Evolutionary conservation across 2,888 invertebrate species (phyloP), one percentile per base, ranked within the genome.

Genomic region (Conistra vaccinii): DNA sequence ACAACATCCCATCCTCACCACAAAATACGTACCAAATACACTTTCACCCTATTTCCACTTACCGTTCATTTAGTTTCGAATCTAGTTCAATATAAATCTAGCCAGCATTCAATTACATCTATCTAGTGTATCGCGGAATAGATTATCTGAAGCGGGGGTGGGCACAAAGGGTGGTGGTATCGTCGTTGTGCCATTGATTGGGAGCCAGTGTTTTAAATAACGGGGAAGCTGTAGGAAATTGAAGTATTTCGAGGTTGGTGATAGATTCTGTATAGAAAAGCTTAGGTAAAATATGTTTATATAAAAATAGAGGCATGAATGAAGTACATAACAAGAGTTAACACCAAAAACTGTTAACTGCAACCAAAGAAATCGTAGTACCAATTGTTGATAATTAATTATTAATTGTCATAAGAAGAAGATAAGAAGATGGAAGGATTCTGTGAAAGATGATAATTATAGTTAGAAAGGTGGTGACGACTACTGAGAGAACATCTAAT

Each of bases 81-180:
- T 73, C 62, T 39, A 76, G 86, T 87, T 77, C 86, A 87, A 91
- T 89, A 90, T 91, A 91, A 90, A 91, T 91, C 88, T 84, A 87
- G 84, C 83, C 81, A 76, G 84, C 80, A 87, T 90, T 91, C 90
- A 89, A 92, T 92, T 92, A 91, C 90, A 87, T 89, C 88, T 92
- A 91, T 89, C 61, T 57, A 57, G 73, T 87, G 88, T 88, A 91
- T 89, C 86, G 87, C 77, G 84, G 87, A 90, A 91, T 90, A 88
- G 88, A 89, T 90, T 87, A 89, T 90, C 85, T 83, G 32, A 48
- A 75, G 79, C 83, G 32, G 70, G 78, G 67, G 72, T 81, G 60
- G 42, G 62, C 63, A 83, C 78, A 78, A 76, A 84, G 82, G 79
- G 61, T 61, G 60, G 48, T 78, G 62, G 73, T 83, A 82, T 84